Evolutionary conservation across 2,113 vertebrate genomes (phyloP).

Genomic region (Natator depressus): DNA sequence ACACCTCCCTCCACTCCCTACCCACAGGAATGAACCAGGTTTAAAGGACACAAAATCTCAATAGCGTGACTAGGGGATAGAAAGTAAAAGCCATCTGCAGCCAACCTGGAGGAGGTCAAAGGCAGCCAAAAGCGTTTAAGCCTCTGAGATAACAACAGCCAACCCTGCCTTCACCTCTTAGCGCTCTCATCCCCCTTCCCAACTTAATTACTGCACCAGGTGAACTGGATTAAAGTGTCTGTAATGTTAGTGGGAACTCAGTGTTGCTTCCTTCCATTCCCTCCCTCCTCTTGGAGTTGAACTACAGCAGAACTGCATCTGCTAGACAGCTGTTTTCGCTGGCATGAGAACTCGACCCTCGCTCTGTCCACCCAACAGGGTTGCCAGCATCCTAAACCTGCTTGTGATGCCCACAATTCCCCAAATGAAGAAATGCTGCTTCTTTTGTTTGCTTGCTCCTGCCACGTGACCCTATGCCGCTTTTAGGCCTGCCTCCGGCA

Average conservation of each 20-base stretch:
- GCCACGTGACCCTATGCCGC: not conserved
- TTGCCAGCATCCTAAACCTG: rapidly evolving
- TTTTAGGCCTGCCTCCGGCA: conserved; percentile 42
- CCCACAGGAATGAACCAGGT: not conserved
- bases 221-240: not conserved
- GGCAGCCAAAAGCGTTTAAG: not conserved
- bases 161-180: not conserved
- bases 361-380: not conserved
- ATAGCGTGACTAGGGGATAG: not conserved
- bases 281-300: not conserved
- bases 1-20: not conserved
- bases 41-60: not conserved
- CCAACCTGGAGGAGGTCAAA: not conserved
- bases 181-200: not conserved
- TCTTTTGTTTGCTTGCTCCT: conserved; percentile 24
- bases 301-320: rapidly evolving
- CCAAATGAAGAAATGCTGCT: not conserved
- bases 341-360: not conserved
- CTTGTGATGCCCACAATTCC: rapidly evolving
- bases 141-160: not conserved
- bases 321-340: not conserved
- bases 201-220: not conserved
- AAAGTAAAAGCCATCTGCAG: not conserved
- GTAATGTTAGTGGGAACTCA: rapidly evolving
- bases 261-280: not conserved